These are phyloP conservation scores for Chrysopilus asiliformis DNA, from an alignment of 2,888 invertebrate genomes.

Conservation along the genomic window DNA sequence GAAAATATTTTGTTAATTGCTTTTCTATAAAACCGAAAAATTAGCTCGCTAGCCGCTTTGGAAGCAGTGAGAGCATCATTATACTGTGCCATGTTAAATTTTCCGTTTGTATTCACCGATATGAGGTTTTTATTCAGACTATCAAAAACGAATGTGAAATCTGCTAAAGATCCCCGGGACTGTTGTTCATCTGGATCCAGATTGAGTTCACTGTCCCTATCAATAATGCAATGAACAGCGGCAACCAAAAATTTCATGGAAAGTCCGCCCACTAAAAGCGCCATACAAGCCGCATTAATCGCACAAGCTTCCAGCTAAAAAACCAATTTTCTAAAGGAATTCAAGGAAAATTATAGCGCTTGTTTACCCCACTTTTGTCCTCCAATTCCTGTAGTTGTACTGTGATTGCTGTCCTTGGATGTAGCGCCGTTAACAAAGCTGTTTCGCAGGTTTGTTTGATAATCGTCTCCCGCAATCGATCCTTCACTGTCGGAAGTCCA, in stretches of 20 bases:
- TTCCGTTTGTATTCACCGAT: constrained; percentile 55
- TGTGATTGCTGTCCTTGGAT: constrained; percentile 68
- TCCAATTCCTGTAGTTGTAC: constrained; percentile 79
- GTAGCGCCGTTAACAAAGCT: constrained; percentile 52
- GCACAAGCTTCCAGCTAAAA: constrained; percentile 57
- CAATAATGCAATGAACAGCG: constrained; percentile 60
- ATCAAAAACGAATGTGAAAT: constrained; percentile 64
- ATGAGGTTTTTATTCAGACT: constrained; percentile 44
- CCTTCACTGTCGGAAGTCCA: constrained; percentile 56
- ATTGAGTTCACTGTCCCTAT: constrained; percentile 43
- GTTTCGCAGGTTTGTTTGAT: constrained; percentile 66
- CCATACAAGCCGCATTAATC: constrained; percentile 71
- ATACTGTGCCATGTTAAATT: constrained; percentile 51
- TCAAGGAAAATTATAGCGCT: neutral
- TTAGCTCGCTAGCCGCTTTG: constrained; percentile 47
- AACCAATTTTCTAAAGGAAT: neutral
- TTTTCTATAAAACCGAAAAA: constrained; percentile 58
- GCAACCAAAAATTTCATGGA: constrained; percentile 71
- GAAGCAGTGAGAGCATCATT: constrained; percentile 51
- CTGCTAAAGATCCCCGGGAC: constrained; percentile 43
- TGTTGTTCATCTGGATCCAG: constrained; percentile 47
- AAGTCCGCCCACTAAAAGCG: constrained; percentile 70
- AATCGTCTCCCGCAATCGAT: constrained; percentile 59
- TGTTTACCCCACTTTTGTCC: constrained; percentile 60
- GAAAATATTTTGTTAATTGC: too few species aligned